Base-by-base conservation (phyloP, 2,888 invertebrate genomes). In the Tortricodes alternella region DNA sequence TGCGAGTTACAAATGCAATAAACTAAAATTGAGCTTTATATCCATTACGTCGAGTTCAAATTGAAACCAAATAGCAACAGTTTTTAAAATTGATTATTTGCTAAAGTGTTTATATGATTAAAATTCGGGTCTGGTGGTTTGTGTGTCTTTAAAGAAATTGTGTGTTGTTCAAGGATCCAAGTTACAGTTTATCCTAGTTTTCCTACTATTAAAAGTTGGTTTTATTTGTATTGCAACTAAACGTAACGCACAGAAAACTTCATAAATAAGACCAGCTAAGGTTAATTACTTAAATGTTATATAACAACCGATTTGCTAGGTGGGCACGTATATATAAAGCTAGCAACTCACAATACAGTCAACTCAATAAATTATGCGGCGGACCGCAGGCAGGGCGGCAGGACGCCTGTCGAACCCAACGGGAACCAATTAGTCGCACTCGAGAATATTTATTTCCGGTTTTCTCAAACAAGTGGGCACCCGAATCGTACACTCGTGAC, bases 361-460 rank as follows among this genome's bases (percentile, higher is more conserved):
- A 67, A 73, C 76, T 78, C 82, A 80, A 89, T 89, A 89, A 89
- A 87, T 89, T 86, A 85, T 80, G 84, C 78, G 86, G 87, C 69
- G 69, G 76, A 74, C 85, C 86, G 76, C 83, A 75, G 70, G 68
- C 70, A 70, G 71, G 41, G 68, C 73, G 68, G 67, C 78, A 80
- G 83, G 78, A 78, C 80, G 80, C 74, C 82, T 82, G 86, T 85
- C 85, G 83, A 84, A 80, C 83, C 85, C 84, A 82, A 80, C 84
- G 83, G 83, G 82, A 83, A 85, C 88, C 87, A 88, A 89, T 89
- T 89, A 89, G 89, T 89, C 85, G 79, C 73, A 71, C 76, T 76
- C 74, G 74, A 74, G 82, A 81, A 87, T 89, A 89, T 89, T 89
- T 89, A 89, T 89, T 86, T 86, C 88, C 83, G 84, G 86, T 82